Evolutionary conservation across 2,113 vertebrate genomes (phyloP).

Genomic region (Eretmochelys imbricata): DNA sequence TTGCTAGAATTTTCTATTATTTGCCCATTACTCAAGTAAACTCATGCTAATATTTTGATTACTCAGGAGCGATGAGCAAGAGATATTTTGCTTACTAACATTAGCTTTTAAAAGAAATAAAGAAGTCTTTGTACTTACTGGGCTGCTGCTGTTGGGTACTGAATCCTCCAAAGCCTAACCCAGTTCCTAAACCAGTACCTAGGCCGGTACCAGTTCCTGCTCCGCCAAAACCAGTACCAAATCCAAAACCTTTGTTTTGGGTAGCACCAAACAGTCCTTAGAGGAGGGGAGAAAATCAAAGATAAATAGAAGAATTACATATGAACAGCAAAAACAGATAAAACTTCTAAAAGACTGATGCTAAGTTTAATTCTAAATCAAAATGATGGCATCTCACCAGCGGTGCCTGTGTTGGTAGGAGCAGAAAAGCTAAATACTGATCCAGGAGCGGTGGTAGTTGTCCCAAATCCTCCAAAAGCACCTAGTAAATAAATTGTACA

Average conservation of each 20-base stretch:
- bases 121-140: constrained; percentile 73
- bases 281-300: constrained; percentile 36
- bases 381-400: constrained; percentile 69
- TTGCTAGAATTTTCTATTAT: not conserved
- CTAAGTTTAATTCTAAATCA: not conserved
- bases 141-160: constrained; percentile 85
- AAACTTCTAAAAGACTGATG: not conserved
- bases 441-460: constrained; percentile 84
- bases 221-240: constrained; percentile 88
- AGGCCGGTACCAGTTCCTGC: constrained; percentile 85
- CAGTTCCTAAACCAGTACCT: constrained; percentile 87
- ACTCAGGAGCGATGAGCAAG: not conserved
- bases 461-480: constrained; percentile 92
- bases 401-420: constrained; percentile 86
- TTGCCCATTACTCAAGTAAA: not conserved
- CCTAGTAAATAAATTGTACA: constrained; percentile 77
- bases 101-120: not conserved
- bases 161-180: constrained; percentile 91
- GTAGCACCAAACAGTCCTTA: constrained; percentile 89
- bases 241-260: constrained; percentile 97
- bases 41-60: not conserved
- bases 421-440: constrained; percentile 91
- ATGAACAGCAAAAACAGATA: not conserved
- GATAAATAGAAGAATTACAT: not conserved
- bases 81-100: not conserved